These are phyloP conservation scores for Scaptodrosophila latifasciaeformis DNA, from an alignment of 2,888 invertebrate genomes.

Conservation along the genomic window DNA sequence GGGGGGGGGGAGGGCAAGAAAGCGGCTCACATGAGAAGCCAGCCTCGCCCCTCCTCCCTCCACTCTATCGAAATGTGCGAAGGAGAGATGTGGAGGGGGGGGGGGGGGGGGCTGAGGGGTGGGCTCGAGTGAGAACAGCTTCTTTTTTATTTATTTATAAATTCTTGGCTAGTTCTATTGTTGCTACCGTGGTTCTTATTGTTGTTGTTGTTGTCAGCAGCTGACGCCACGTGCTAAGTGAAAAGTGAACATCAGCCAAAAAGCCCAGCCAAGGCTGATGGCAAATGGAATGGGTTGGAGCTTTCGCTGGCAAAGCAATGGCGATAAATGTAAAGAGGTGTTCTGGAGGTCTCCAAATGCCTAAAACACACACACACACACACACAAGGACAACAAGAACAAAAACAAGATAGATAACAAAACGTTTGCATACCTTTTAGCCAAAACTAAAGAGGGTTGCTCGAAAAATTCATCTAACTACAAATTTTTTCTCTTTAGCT, in stretches of 20 bases:
- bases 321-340: constrained; percentile 61
- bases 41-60: no score
- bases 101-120: not conserved
- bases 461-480: not conserved
- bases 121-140: no score
- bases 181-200: no score
- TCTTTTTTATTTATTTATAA: no score
- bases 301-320: constrained; percentile 4
- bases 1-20: no score
- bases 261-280: not conserved
- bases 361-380: constrained; percentile 2
- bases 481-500: not conserved
- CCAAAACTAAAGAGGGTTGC: constrained; percentile 1
- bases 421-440: constrained; percentile 42
- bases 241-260: constrained; percentile 1
- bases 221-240: not conserved
- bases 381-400: not conserved
- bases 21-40: no score
- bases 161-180: no score
- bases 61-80: not conserved
- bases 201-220: not conserved
- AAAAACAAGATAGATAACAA: constrained; percentile 14
- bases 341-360: constrained; percentile 21
- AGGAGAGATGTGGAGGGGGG: constrained; percentile 5
- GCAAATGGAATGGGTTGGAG: no score